Evolutionary conservation across 1,140 invertebrate genomes (phyloP), one percentile per base, ranked within the genome.

Genomic region (Zaprionus taronus): DNA sequence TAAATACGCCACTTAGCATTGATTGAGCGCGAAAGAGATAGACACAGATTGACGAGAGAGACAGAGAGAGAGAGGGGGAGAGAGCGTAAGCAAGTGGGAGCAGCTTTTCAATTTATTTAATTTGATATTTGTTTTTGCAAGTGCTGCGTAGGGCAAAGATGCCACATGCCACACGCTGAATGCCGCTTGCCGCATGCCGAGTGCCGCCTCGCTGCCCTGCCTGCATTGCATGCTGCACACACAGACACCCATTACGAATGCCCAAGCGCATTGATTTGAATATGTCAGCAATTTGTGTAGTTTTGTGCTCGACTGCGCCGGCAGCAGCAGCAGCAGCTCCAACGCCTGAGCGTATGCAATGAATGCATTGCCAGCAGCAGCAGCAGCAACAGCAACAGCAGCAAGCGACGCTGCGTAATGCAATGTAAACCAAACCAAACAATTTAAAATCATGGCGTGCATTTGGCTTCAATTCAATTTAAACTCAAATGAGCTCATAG

Each of bases 401-500:
- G n/a, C 51, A 53, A 31, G 60, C 73, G 69, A 56, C 63, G 58
- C 79, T 82, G 83, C 83, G 83, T 87, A 90, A 89, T 87, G 84
- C 81, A 76, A 85, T 85, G 82, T 85, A 89, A 87, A 90, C 81
- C 81, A 87, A 89, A 87, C 84, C 84, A 89, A 89, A 90, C 84
- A 89, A 89, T 89, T 89, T 90, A 90, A 89, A 89, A 89, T 89
- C 84, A 89, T 89, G 81, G 85, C 81, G 77, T 89, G 85, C 81
- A 90, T 89, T 89, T 90, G 84, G 85, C 85, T 89, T 89, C 84
- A 90, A 89, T 89, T 89, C 84, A 89, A 89, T 89, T 89, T 90
- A 78, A 90, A 90, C 71, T 76, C 74, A 84, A 89, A 89, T 89
- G 84, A 89, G 84, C 84, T 72, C 64, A 68, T 71, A 73, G 73